A percentile compares a stretch with the other conserved stretches of the same genome.
Conservation (phyloP, 30 jellyfish, hydroid and myxozoan species). For the Aurelia aurita region DNA sequence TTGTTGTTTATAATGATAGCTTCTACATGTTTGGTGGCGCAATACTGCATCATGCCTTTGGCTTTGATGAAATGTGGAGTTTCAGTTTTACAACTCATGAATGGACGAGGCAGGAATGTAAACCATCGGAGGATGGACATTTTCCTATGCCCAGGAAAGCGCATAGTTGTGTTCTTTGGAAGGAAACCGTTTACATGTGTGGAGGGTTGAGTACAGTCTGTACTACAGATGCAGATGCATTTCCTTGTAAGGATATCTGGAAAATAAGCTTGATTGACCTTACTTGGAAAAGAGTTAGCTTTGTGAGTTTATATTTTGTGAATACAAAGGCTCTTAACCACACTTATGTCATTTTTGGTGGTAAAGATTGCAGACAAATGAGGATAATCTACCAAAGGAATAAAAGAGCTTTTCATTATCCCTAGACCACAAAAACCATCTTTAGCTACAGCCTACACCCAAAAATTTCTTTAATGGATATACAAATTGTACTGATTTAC, state of each 20-base stretch:
- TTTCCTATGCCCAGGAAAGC: slow-evolving; percentile 76
- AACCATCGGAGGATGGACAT: slow-evolving; percentile 25
- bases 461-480: too few species aligned
- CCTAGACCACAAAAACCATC: too few species aligned
- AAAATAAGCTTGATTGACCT: slow-evolving; percentile 38
- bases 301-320: slow-evolving; percentile 38
- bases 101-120: slow-evolving; percentile 57
- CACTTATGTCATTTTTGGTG: too few species aligned
- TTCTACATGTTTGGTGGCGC: slow-evolving; percentile 86
- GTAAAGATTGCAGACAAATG: too few species aligned
- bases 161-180: slow-evolving; percentile 75
- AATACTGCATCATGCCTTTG: slow-evolving; percentile 9
- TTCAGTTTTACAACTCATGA: slow-evolving; percentile 37
- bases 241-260: slow-evolving; percentile 71
- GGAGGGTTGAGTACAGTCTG: slow-evolving; percentile 65
- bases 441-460: too few species aligned
- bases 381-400: too few species aligned
- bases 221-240: too few species aligned
- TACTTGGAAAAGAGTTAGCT: slow-evolving; percentile 58
- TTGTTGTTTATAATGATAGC: slow-evolving; percentile 26
- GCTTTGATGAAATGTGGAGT: slow-evolving; percentile 47
- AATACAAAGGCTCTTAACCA: too few species aligned
- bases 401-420: too few species aligned
- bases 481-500: too few species aligned
- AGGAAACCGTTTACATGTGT: slow-evolving; percentile 69